Base-by-base conservation (phyloP, 2,888 invertebrate genomes). In the Sinotaia quadrata region DNA sequence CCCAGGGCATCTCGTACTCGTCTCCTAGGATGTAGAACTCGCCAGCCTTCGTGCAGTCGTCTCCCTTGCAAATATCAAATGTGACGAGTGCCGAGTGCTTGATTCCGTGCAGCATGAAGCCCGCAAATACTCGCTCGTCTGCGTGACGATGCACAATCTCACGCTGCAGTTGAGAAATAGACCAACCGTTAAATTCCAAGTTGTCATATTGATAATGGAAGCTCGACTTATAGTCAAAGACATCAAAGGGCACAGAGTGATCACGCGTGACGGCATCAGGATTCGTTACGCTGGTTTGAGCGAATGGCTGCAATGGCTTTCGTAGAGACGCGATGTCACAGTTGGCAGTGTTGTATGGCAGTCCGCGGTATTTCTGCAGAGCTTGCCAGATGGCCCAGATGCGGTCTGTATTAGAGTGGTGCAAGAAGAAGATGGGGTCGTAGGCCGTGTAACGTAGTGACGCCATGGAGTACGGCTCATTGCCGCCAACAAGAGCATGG, bases 121-220 rank as follows among this genome's bases (percentile, higher is more conserved):
- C 77, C 27, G 75, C 76, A 61, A 76, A 76, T 10, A 75, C 67
- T 54, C 76, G 29, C 34, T 72, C 69, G 3, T 67, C 41, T 18
- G 70, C 63, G 33, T 56, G 63, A 12, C 61, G 67, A 37, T 73
- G 62, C 27, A 67, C 31, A 27, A 75, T 67, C 52, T 69, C 52
- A 4, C 62, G 56, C 21, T 73, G 71, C 10, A 76, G 52, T 27
- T 71, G 24, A 63, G 80, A 80, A 37, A 77, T 54, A 60, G 68
- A 68, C 75, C 79, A 18, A 37, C 78, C 67, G 47, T 79, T 33
- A 74, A 81, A 74, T 34, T 80, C 41, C 44, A 74, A 54, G 59
- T 58, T 60, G 56, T 76, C 76, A 61, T 77, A 73, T 29, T 41
- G 47, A 54, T 74, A 74, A 24, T 71, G 59, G 49, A 71, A 74